phyloP scores from a whole-genome alignment of 1,140 invertebrate genomes.

The Oryctes rhinoceros region DNA sequence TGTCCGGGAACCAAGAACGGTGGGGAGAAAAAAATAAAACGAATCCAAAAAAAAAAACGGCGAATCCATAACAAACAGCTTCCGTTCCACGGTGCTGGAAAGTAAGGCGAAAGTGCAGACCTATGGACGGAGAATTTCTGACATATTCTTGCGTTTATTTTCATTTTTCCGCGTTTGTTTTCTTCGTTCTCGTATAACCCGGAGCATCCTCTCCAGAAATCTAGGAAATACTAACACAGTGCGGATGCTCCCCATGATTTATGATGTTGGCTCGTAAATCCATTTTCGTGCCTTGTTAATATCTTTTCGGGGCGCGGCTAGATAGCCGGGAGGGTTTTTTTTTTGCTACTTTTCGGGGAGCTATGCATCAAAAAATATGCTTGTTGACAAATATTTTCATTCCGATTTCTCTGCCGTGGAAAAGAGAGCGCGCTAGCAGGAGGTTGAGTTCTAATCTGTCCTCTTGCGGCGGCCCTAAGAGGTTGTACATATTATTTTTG shows the following conservation, averaged over 20 bases:
- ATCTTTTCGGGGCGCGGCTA: background rate
- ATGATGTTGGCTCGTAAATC: constrained; percentile 14
- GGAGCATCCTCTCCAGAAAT: background rate
- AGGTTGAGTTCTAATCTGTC: too few species aligned
- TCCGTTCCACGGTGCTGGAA: background rate
- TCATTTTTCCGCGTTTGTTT: constrained; percentile 5
- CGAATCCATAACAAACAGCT: background rate
- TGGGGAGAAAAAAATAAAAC: background rate
- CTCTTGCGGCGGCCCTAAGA: too few species aligned
- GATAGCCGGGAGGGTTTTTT: background rate
- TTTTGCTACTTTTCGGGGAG: constrained; percentile 1
- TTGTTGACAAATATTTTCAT: constrained; percentile 14
- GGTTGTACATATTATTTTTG: too few species aligned
- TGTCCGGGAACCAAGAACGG: background rate
- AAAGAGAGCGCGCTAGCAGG: too few species aligned
- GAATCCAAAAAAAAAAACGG: background rate
- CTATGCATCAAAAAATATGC: background rate
- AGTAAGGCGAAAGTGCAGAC: background rate
- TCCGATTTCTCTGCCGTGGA: background rate
- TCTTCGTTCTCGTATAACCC: background rate
- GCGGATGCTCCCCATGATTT: background rate
- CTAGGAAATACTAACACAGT: background rate
- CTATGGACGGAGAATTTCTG: background rate
- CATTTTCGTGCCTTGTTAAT: constrained; percentile 3
- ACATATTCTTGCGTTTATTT: constrained; percentile 14